Base-by-base conservation (phyloP, 2,797 vertebrate genomes). In the Vespertilio murinus region DNA sequence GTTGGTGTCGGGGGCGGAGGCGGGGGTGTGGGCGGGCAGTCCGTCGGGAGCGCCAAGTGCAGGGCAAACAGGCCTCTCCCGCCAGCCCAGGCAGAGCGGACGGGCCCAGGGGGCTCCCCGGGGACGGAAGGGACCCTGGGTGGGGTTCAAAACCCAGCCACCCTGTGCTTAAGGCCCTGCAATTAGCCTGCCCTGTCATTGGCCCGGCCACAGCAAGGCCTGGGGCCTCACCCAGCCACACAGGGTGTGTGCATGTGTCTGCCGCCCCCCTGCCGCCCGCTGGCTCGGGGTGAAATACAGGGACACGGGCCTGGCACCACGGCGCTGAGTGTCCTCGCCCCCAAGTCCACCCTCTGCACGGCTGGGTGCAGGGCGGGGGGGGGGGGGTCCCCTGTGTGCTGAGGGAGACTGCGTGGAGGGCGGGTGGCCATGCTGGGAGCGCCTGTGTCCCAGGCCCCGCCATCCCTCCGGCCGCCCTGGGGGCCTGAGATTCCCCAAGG, bases 391-490 rank as follows among this genome's bases (percentile, higher is more conserved):
- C 33, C 33, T 54, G 4, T 23, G 47, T 1, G 18, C 9, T 1
- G 0, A 2, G 18, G 42, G 45, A 23, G 0, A 22, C 6, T 1
- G 1, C 4, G 0, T 4, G 12, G 56, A 1, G 3, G 22, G 2
- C 0, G 10, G 8, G n/a, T 42, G 61, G 59, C 33, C 9, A 1
- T 4, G 79, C 13, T 54, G 16, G 33, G 40, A 67, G 33, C 5
- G 1, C 1, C 1, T 65, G 74, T 47, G n/a, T 81, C 28, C 33
- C 33, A 14, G 18, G 77, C 25, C 69, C 59, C 28, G 64, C 25
- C n/a, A 8, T 47, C 3, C n/a, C 5, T 47, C 3, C 40, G 2
- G 11, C 33, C 67, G 49, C 65, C 2, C 54, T 1, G 4, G 18
- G 10, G 22, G 2, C 13, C 10, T 1, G 16, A 33, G 47, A 23